Evolutionary conservation across 2,113 vertebrate species (phyloP).

Genomic region (Antigone vipio): DNA sequence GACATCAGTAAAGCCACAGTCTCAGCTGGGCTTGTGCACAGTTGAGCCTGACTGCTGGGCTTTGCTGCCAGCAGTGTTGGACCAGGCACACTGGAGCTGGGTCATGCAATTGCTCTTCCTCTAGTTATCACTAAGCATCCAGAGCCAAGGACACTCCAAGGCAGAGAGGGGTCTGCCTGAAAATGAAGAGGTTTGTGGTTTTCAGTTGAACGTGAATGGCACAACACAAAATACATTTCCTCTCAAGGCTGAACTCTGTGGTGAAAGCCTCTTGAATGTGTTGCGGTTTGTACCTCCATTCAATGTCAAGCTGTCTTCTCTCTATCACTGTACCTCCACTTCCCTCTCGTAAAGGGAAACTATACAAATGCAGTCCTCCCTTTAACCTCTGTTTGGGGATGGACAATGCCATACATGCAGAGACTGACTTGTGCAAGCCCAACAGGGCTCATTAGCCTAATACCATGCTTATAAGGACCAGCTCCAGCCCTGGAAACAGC

Average conservation of each 20-base stretch:
- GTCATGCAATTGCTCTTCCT: not conserved
- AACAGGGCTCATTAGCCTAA: not conserved
- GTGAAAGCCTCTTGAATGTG: not conserved
- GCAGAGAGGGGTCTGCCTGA: not conserved
- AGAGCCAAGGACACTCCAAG: not conserved
- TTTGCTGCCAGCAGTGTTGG: not conserved
- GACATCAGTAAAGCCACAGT: not conserved
- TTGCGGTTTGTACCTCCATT: not conserved
- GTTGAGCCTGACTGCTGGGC: not conserved
- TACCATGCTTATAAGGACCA: not conserved
- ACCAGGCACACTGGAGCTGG: not conserved
- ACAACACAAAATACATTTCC: not conserved
- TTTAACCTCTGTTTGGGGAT: not conserved
- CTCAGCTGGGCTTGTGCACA: not conserved
- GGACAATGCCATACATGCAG: not conserved
- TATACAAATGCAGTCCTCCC: not conserved
- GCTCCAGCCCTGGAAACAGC: not conserved
- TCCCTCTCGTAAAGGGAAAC: not conserved
- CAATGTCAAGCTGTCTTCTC: not conserved
- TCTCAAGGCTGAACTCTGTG: not conserved
- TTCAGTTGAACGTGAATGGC: not conserved
- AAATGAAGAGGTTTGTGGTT: not conserved
- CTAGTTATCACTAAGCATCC: not conserved
- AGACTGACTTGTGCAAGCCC: not conserved
- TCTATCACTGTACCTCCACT: not conserved